Evolutionary conservation across 1,140 invertebrate species (phyloP), one percentile per base, ranked within the genome.

Genomic region (Polyergus mexicanus): DNA sequence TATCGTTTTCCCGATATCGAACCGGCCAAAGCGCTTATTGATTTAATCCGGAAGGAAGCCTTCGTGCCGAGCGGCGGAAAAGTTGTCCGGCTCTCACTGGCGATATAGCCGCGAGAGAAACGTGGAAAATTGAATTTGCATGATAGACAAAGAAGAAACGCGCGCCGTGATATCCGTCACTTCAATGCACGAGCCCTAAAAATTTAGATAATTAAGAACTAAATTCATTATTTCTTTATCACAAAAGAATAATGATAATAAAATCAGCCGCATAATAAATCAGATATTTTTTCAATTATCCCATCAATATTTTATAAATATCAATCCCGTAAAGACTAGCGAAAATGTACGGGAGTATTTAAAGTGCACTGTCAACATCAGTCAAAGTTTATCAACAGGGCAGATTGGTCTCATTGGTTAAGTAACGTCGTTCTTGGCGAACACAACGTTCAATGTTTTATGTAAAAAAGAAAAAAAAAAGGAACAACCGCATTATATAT

Each of bases 351-450:
- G 38, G 35, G 16, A 7, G n/a, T 28, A 58, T 41, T 72, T 35
- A 51, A 72, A 72, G 6, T 41, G 35, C 47, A 41, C 22, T 13
- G 78, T 72, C 76, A 54, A 78, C 44, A 32, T 32, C 22, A 68
- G 16, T 72, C n/a, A 44, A 13, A 22, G 58, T n/a, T 60, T 68
- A 58, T 86, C 78, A 32, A 16, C 76, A 47, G 60, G 25, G 51
- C 84, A 72, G 56, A 75, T 86, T 86, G 69, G 54, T 76, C 84
- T 66, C 81, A 60, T 88, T 75, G 32, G 56, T 41, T 3, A 44
- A 63, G 60, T 74, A 86, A 74, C 72, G 77, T 71, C 77, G 65
- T 88, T 75, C 76, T 51, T 28, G 65, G 38, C 47, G 51, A 51
- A 58, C 44, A 22, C 41, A 13, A 41, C 6, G 76, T 22, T 7